Base-by-base conservation (phyloP, 2,797 vertebrate species). In the Pangasius macronema region DNA sequence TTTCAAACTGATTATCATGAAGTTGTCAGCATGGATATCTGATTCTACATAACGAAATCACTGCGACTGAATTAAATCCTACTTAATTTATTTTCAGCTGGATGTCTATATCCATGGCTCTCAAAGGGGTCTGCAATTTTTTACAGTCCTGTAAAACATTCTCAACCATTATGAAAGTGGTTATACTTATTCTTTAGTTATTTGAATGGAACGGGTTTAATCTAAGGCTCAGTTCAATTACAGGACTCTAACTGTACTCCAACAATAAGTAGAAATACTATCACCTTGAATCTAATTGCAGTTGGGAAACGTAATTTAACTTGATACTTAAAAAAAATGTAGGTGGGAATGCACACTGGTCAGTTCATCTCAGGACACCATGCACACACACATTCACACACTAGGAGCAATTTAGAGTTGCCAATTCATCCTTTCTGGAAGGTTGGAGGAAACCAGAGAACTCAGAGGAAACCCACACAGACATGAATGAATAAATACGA, bases 141-240 rank as follows among this genome's bases (percentile, higher is more conserved):
- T 51, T 76, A 77, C 18, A 11, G 1, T 16, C 9, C 20, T 39
- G 33, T 33, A 81, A 36, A 42, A 81, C 55, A 42, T 39, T n/a
- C 39, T 27, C 33, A 42, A 59, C 2, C 5, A 61, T 81, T 42
- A 42, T 39, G 24, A 81, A 61, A 39, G 5, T 3, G 11, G 55
- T 80, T 59, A 39, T 59, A 59, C 27, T 39, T 79, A 79, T 55
- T 57, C 55, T n/a, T 33, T 33, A 53, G 49, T 55, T 80, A 80
- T 33, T 36, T 39, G 55, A 59, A 24, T 59, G 20, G 20, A 80
- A 80, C 27, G n/a, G 18, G 51, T 55, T 79, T 59, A 59, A 77
- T 30, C n/a, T 53, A 30, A 77, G 42, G 27, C 42, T 53, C 9
- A 33, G 33, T 77, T 55, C 3, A 55, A 6, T 55, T 79, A 79